A percentile compares a stretch with the other conserved stretches of the same genome.
Conservation (phyloP, 1,140 invertebrate genomes). For the Drosophila burlai region DNA sequence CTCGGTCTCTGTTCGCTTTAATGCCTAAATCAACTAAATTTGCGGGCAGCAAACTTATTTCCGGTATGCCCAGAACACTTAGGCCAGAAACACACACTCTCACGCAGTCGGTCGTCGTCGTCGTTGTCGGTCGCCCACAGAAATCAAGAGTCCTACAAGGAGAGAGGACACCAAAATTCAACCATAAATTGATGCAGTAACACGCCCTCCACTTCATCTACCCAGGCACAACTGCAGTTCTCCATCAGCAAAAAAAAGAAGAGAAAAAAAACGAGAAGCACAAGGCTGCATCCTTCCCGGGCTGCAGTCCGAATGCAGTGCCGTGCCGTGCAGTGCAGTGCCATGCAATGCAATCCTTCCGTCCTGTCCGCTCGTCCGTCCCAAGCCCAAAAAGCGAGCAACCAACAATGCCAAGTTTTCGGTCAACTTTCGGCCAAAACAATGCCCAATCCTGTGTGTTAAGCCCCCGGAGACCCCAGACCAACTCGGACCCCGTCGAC, state of each 20-base stretch:
- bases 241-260: constrained; percentile 8
- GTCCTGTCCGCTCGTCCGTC: constrained; percentile 5
- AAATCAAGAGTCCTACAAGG: constrained; percentile 69
- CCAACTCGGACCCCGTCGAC: not conserved
- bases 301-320: constrained; percentile 43
- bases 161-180: constrained; percentile 71
- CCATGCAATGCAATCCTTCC: constrained; percentile 63
- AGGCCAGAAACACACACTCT: constrained; percentile 27
- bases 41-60: constrained; percentile 82
- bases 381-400: constrained; percentile 72
- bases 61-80: constrained; percentile 75
- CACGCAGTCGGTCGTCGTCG: constrained; percentile 15
- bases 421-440: constrained; percentile 83
- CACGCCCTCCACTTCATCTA: constrained; percentile 50
- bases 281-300: not conserved
- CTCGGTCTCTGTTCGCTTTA: constrained; percentile 65
- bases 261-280: constrained; percentile 9
- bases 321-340: constrained; percentile 3
- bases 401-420: constrained; percentile 83
- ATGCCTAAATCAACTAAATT: constrained; percentile 84
- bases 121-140: constrained; percentile 13
- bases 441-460: constrained; percentile 63
- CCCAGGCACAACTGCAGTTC: constrained; percentile 18
- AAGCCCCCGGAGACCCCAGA: constrained; percentile 9
- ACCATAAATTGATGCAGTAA: constrained; percentile 83